phyloP scores from a whole-genome alignment of 2,888 invertebrate species.

The Noctua pronuba region DNA sequence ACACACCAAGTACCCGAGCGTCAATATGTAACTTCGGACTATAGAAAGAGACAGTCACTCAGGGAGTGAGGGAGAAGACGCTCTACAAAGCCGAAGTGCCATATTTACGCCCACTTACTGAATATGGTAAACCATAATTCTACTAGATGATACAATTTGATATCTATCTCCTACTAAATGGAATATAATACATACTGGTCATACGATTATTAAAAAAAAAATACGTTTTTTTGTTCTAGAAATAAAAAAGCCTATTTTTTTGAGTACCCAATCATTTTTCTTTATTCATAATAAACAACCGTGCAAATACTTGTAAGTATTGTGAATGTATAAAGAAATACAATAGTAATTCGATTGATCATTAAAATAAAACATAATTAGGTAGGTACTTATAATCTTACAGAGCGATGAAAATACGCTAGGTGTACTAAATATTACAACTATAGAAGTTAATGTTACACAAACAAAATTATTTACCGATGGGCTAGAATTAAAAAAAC shows the following conservation, averaged over 20 bases:
- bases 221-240: constrained; percentile 24
- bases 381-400: constrained; percentile 59
- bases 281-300: background rate
- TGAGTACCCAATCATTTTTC: background rate
- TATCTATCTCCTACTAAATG: constrained; percentile 35
- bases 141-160: constrained; percentile 35
- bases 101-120: background rate
- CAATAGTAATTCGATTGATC: constrained; percentile 40
- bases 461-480: constrained; percentile 23
- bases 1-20: constrained; percentile 15
- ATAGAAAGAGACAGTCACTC: constrained; percentile 9
- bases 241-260: background rate
- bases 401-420: constrained; percentile 48
- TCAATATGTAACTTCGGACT: background rate
- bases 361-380: constrained; percentile 35
- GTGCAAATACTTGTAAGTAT: constrained; percentile 55
- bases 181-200: constrained; percentile 57
- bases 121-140: constrained; percentile 27
- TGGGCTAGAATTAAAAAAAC: background rate
- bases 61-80: background rate
- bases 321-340: constrained; percentile 28
- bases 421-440: constrained; percentile 56
- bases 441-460: constrained; percentile 34
- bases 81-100: constrained; percentile 9
- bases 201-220: constrained; percentile 11